Evolutionary conservation across 2,888 invertebrate genomes (phyloP).

Genomic region (Cephus nigrinus): DNA sequence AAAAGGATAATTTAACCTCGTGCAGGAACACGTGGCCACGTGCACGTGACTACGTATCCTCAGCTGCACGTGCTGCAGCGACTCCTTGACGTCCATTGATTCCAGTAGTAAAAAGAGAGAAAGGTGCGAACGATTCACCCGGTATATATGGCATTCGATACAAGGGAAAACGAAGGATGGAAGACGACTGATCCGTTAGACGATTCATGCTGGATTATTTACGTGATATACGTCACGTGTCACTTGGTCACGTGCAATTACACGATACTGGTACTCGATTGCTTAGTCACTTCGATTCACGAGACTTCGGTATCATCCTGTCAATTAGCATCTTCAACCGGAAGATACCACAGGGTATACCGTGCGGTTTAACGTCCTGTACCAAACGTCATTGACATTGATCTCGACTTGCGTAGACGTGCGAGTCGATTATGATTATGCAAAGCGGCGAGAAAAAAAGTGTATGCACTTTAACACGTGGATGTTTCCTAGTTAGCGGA

Average conservation of each 20-base stretch:
- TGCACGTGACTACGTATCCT: conserved; percentile 56
- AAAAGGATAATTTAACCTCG: conserved; percentile 10
- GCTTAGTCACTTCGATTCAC: conserved; percentile 42
- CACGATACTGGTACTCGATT: conserved; percentile 15
- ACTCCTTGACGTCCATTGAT: neutral
- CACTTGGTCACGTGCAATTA: conserved; percentile 31
- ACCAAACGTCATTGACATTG: conserved; percentile 21
- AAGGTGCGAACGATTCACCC: neutral
- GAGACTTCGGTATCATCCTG: conserved; percentile 38
- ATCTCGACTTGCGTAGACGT: conserved; percentile 4
- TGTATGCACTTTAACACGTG: conserved; percentile 3
- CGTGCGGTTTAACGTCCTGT: neutral
- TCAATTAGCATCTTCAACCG: conserved; percentile 35
- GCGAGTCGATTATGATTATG: conserved; percentile 6
- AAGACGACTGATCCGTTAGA: neutral
- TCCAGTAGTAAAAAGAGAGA: neutral
- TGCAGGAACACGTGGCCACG: conserved; percentile 37
- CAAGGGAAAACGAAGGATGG: neutral
- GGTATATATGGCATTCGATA: neutral
- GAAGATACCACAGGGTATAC: conserved; percentile 4
- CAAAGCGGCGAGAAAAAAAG: neutral
- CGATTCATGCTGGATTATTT: conserved; percentile 11
- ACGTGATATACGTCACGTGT: conserved; percentile 7
- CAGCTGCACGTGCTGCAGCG: conserved; percentile 41
- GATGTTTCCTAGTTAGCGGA: conserved; percentile 5